Percentiles rank a stretch among this genome's conserved stretches.
These are phyloP conservation scores for Trinectes maculatus DNA, from an alignment of 2,113 vertebrate species.

Conservation along the genomic window DNA sequence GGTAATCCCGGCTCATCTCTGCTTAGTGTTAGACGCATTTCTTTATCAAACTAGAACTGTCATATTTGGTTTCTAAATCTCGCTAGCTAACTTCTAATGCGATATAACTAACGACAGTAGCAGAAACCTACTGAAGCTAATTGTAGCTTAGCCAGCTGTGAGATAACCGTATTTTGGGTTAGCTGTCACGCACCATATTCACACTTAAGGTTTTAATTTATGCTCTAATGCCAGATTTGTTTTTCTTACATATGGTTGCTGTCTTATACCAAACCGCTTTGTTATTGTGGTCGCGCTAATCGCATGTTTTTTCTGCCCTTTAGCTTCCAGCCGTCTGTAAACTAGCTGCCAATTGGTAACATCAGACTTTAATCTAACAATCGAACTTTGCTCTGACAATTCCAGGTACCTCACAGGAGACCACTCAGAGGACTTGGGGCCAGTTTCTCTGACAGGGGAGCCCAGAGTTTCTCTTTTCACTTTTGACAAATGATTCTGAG, in stretches of 20 bases:
- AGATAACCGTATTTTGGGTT: slow-evolving; percentile 12
- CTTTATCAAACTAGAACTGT: rapidly evolving
- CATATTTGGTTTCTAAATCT: neutral
- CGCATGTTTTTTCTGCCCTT: neutral
- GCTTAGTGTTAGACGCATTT: neutral
- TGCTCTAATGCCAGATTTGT: too few species aligned
- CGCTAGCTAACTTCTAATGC: neutral
- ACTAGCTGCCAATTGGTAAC: neutral
- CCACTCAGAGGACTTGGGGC: neutral
- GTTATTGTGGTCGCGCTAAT: neutral
- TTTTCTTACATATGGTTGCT: too few species aligned
- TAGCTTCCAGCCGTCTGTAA: too few species aligned
- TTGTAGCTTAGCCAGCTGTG: slow-evolving; percentile 57
- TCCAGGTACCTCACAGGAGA: neutral
- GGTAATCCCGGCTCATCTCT: neutral
- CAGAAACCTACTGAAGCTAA: slow-evolving; percentile 45
- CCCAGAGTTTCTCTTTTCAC: neutral
- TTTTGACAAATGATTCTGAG: slow-evolving; percentile 63
- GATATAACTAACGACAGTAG: neutral
- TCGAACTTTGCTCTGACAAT: neutral
- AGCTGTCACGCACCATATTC: neutral
- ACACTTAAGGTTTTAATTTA: too few species aligned
- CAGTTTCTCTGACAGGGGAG: neutral
- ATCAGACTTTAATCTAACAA: neutral
- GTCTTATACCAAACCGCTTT: neutral